Evolutionary conservation across 1,140 invertebrate species (phyloP).

Genomic region (Drosophila subobscura): DNA sequence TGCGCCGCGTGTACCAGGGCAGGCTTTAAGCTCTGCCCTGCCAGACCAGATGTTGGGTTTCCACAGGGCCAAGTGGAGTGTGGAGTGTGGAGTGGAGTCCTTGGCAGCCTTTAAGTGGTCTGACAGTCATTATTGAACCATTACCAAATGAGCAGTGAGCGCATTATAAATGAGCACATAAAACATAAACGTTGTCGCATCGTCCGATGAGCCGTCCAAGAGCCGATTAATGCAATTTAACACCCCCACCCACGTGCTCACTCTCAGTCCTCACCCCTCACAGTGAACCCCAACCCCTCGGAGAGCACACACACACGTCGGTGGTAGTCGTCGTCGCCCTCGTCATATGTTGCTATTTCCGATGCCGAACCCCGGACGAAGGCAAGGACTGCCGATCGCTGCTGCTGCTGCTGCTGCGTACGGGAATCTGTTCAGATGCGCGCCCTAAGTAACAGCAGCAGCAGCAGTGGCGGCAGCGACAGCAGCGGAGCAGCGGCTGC

Average conservation of each 20-base stretch:
- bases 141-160: slow-evolving; percentile 73
- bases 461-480: too few species aligned
- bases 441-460: neutral
- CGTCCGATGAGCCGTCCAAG: slow-evolving; percentile 41
- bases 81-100: slow-evolving; percentile 18
- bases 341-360: slow-evolving; percentile 75
- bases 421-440: slow-evolving; percentile 65
- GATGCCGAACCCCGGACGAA: slow-evolving; percentile 8
- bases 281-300: neutral
- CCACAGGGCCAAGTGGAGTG: slow-evolving; percentile 24
- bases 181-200: slow-evolving; percentile 77
- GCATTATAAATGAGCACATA: slow-evolving; percentile 81
- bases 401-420: too few species aligned
- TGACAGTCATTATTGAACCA: slow-evolving; percentile 72
- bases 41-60: slow-evolving; percentile 58
- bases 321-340: slow-evolving; percentile 14
- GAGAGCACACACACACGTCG: slow-evolving; percentile 22
- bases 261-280: neutral
- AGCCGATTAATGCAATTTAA: slow-evolving; percentile 80
- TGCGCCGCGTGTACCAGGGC: neutral
- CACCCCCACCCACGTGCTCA: slow-evolving; percentile 54
- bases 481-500: slow-evolving; percentile 27
- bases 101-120: slow-evolving; percentile 59
- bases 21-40: neutral
- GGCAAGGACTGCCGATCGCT: too few species aligned